Base-by-base conservation (phyloP, 2,113 vertebrate genomes). In the Cnemophilus loriae region DNA sequence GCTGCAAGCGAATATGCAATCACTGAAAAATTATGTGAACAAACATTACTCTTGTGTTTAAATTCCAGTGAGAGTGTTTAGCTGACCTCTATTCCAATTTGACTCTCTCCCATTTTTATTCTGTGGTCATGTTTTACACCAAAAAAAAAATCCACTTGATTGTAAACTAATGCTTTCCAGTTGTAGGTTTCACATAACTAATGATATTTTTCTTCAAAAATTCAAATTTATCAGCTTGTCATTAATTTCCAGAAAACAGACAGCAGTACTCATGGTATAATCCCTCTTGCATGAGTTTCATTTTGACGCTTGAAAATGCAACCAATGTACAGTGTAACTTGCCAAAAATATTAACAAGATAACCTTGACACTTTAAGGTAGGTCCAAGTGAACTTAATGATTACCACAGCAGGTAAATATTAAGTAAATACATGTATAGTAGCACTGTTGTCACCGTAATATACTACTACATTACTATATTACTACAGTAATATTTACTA, bases 1-100 rank as follows among this genome's bases (percentile, higher is more conserved):
- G 71, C 89, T 85, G 57, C 47, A 69, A 83, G 70, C 0, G 1
- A 94, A 83, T 76, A 91, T 26, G 78, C 89, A 91, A 49, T 94
- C 90, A 91, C 6, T 90, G 75, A 91, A 93, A 95, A 94, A 95
- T 90, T 95, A 93, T 94, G 63, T 84, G 94, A 96, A 96, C 84
- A 96, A 96, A 87, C 74, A 74, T 87, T 73, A 83, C 35, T 87
- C 5, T 6, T 68, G 70, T 95, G 82, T 93, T 95, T 96, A 86
- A 96, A 94, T 96, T 96, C 91, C 78, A 88, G 70, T 85, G 90
- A 87, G 65, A 94, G 85, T 85, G 70, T 94, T 96, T 96, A 93
- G 39, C 46, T 93, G 84, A 95, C 75, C 95, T 93, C 71, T 74
- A 37, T 76, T 94, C 53, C 46, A 73, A 49, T 89, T 87, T 61